Percentiles rank a stretch among this genome's conserved stretches.
These are phyloP conservation scores for Dolichomitus sp. DNA, from an alignment of 2,888 invertebrate genomes.

Conservation along the genomic window DNA sequence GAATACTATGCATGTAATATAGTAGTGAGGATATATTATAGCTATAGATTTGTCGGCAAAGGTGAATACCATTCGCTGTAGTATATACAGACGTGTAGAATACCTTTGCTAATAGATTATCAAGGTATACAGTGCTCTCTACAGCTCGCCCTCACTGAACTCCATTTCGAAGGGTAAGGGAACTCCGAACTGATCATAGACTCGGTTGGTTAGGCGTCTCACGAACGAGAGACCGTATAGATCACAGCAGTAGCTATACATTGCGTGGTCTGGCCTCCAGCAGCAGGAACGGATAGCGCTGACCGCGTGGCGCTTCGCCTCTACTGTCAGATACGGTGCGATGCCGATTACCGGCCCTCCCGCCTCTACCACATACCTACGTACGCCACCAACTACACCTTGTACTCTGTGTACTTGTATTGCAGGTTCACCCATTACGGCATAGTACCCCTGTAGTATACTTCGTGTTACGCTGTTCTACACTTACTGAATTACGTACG, in stretches of 20 bases:
- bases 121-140: slow-evolving; percentile 40
- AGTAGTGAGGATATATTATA: slow-evolving; percentile 14
- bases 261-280: slow-evolving; percentile 15
- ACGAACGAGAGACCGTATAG: slow-evolving; percentile 51
- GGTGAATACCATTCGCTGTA: slow-evolving; percentile 7
- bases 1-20: slow-evolving; percentile 44
- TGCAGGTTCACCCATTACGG: not conserved
- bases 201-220: slow-evolving; percentile 58
- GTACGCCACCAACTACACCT: slow-evolving; percentile 1
- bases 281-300: slow-evolving; percentile 45
- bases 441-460: not conserved
- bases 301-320: slow-evolving; percentile 41
- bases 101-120: slow-evolving; percentile 59
- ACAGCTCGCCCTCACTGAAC: slow-evolving; percentile 29
- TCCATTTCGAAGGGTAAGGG: slow-evolving; percentile 35
- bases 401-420: slow-evolving; percentile 16
- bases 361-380: slow-evolving; percentile 1
- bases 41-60: slow-evolving; percentile 25
- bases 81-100: slow-evolving; percentile 41
- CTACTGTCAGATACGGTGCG: slow-evolving; percentile 24
- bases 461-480: not conserved
- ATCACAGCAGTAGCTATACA: slow-evolving; percentile 30
- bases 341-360: slow-evolving; percentile 46
- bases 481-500: not conserved
- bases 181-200: slow-evolving; percentile 48